Percentiles rank a stretch among this genome's conserved stretches.
Evolutionary conservation across 2,888 invertebrate species (phyloP).

Genomic region (Dolomedes plantarius): DNA sequence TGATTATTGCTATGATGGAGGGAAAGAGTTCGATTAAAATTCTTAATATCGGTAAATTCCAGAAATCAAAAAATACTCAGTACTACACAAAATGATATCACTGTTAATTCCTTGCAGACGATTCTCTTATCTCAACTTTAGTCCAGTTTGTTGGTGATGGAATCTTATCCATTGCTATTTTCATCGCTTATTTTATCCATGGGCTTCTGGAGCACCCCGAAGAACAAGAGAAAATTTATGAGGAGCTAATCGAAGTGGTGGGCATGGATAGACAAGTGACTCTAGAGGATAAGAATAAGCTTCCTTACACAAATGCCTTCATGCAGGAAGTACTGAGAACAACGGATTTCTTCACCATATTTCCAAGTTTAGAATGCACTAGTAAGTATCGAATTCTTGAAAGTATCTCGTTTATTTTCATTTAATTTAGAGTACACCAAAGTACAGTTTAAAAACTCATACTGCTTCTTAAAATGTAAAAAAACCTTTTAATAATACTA

Average conservation of each 20-base stretch:
- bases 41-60: too few species aligned
- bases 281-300: slow-evolving; percentile 27
- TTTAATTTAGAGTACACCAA: too few species aligned
- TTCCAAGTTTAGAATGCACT: slow-evolving; percentile 18
- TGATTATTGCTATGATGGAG: too few species aligned
- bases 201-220: not conserved
- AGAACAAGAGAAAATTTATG: slow-evolving; percentile 41
- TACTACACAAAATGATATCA: too few species aligned
- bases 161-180: not conserved
- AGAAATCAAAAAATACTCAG: too few species aligned
- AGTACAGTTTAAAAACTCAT: too few species aligned
- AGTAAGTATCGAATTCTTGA: slow-evolving; percentile 37
- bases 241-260: slow-evolving; percentile 24
- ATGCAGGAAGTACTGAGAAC: slow-evolving; percentile 15
- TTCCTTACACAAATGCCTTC: slow-evolving; percentile 24
- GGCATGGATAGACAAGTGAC: not conserved
- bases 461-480: too few species aligned
- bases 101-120: slow-evolving; percentile 10
- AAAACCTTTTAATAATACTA: too few species aligned
- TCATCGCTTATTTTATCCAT: not conserved
- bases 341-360: not conserved
- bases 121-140: not conserved
- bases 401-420: not conserved
- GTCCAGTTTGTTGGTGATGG: slow-evolving; percentile 40
- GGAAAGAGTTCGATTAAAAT: too few species aligned